Evolutionary conservation across 2,888 invertebrate species (phyloP), one percentile per base, ranked within the genome.

Genomic region (Drosophila sordidula): DNA sequence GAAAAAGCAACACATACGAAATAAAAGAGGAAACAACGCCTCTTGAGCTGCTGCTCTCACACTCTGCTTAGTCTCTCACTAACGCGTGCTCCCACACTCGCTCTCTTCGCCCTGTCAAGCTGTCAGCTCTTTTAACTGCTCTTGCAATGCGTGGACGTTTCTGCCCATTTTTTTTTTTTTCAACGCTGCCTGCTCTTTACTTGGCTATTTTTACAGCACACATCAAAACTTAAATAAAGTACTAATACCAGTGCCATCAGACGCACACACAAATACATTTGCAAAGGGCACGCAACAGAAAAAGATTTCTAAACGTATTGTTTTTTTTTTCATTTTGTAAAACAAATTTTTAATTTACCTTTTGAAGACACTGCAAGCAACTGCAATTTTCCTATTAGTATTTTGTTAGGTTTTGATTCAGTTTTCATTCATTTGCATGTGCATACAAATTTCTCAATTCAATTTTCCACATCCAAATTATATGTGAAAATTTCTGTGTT

Each of bases 171-270:
- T 75, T 75, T 71, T 68, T 46, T n/a, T n/a, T 18, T 36, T 44
- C 47, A 25, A 34, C 18, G 46, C 51, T 46, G 57, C 44, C n/a
- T 64, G 69, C 77, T 72, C 77, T 75, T 76, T 51, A 36, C 66
- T 75, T 62, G 66, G 82, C 84, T 82, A 82, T 86, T 82, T 82
- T 86, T 82, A 82, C 82, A 78, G 87, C 80, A 74, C 83, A 84
- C 78, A 81, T 67, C 50, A 76, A 84, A 80, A 77, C 61, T 73
- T 71, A 66, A 82, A 75, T 70, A 77, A 80, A 82, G 64, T 69
- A 75, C 72, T 46, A 65, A 74, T 57, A 69, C 76, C 58, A 46
- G 6, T 57, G 55, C 64, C 63, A 16, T 26, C 50, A 44, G 45
- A 50, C 65, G 47, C 32, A 70, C 63, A 66, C 42, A 58, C 70